These are phyloP conservation scores for Gadus chalcogrammus DNA, from an alignment of 2,113 vertebrate species.

Conservation along the genomic window DNA sequence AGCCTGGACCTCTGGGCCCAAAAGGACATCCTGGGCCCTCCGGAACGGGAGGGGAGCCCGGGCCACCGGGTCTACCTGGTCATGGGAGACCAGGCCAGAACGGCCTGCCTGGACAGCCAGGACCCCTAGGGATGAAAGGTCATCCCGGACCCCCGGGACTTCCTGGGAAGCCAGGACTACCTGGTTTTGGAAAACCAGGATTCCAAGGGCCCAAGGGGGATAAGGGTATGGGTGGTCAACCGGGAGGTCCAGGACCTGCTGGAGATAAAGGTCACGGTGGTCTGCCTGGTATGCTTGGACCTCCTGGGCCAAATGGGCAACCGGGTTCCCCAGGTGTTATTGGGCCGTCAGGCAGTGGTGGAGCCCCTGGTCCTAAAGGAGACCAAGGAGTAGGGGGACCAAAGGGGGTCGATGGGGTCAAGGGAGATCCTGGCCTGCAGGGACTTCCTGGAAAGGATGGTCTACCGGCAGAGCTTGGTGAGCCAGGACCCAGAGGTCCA, in stretches of 20 bases:
- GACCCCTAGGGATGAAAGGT: constrained; percentile 87
- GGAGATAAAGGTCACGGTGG: constrained; percentile 88
- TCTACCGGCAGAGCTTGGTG: constrained; percentile 83
- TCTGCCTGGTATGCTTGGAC: constrained; percentile 82
- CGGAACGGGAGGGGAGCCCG: constrained; percentile 81
- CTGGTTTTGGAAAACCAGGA: constrained; percentile 90
- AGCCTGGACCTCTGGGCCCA: constrained; percentile 83
- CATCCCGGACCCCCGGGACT: constrained; percentile 86
- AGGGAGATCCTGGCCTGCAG: constrained; percentile 82
- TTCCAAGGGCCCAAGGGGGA: constrained; percentile 89
- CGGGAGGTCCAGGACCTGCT: constrained; percentile 81
- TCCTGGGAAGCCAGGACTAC: constrained; percentile 86
- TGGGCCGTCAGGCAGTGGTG: constrained; percentile 81
- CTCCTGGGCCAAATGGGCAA: constrained; percentile 80
- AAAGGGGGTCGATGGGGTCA: constrained; percentile 81
- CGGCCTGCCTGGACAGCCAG: constrained; percentile 87
- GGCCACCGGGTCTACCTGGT: constrained; percentile 84
- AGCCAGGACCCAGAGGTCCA: constrained; percentile 83
- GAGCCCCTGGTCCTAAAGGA: constrained; percentile 88
- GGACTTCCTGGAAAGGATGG: constrained; percentile 90
- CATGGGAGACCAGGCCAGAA: constrained; percentile 87
- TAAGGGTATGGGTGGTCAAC: constrained; percentile 79
- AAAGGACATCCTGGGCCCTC: constrained; percentile 78
- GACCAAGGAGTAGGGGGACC: constrained; percentile 83
- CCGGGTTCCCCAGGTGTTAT: constrained; percentile 80